These are phyloP conservation scores for Dipodomys stephensi DNA, from an alignment of 2,113 vertebrate species.

Conservation along the genomic window DNA sequence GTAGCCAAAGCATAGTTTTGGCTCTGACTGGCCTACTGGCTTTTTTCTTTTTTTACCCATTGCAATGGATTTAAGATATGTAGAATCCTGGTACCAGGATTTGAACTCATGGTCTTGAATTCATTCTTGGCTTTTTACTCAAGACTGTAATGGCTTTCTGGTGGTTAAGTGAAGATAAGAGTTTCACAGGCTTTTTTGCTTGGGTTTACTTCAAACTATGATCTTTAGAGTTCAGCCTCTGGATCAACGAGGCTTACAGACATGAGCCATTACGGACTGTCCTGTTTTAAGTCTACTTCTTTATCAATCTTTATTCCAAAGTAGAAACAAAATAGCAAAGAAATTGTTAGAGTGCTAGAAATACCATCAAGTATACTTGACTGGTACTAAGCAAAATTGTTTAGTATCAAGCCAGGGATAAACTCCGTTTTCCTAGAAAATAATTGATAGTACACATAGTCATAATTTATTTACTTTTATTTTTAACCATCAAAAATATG, in stretches of 20 bases:
- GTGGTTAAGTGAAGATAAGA: no score
- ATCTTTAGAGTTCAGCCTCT: no score
- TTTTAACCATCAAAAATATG: conserved; percentile 76
- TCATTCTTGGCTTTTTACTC: no score
- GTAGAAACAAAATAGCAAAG: conserved; percentile 45
- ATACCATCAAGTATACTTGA: conserved; percentile 50
- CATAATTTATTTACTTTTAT: conserved; percentile 86
- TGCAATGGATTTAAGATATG: not conserved
- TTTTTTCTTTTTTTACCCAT: not conserved
- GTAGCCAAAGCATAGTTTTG: not conserved
- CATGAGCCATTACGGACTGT: not conserved
- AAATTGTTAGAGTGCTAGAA: conserved; percentile 61
- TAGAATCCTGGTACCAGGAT: not conserved
- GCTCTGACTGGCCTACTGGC: not conserved
- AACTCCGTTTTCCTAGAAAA: conserved; percentile 75
- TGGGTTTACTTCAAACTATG: no score
- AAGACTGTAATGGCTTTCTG: no score
- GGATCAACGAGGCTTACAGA: no score
- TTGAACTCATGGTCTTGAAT: no score
- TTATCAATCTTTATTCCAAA: conserved; percentile 21
- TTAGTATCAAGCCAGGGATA: conserved; percentile 74
- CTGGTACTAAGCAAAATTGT: conserved; percentile 1
- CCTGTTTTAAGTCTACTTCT: conserved; percentile 3
- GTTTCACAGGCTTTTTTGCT: no score
- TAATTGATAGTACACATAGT: conserved; percentile 82